Percentiles rank a stretch among this genome's conserved stretches.
Evolutionary conservation across 1,140 invertebrate genomes (phyloP).

Genomic region (Onthophagus taurus): DNA sequence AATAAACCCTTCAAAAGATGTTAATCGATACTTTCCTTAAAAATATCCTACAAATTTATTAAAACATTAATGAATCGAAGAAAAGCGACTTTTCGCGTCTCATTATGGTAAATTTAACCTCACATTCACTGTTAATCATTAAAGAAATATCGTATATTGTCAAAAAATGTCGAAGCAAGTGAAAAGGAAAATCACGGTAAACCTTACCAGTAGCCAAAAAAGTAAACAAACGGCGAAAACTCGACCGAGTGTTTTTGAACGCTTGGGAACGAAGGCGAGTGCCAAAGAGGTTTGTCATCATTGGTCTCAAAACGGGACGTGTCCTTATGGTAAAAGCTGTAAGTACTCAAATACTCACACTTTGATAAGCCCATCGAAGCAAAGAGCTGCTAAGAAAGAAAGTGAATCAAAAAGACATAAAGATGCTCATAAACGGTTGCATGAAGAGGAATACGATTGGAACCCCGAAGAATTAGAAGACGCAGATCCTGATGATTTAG

Average conservation of each 20-base stretch:
- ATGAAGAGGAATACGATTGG: constrained; percentile 63
- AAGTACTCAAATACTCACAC: constrained; percentile 64
- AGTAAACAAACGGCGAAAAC: constrained; percentile 43
- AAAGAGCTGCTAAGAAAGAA: constrained; percentile 56
- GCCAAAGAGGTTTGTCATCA: constrained; percentile 58
- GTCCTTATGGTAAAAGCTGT: constrained; percentile 63
- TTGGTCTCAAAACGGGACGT: constrained; percentile 64
- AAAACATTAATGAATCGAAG: too few relatives aligned
- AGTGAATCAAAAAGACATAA: constrained; percentile 54
- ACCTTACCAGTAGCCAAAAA: constrained; percentile 59
- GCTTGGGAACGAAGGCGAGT: constrained; percentile 59
- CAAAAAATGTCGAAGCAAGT: constrained; percentile 71
- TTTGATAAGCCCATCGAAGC: constrained; percentile 62
- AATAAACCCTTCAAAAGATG: too few relatives aligned
- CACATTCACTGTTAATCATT: constrained; percentile 8
- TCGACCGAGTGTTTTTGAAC: constrained; percentile 69
- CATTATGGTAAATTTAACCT: neutral
- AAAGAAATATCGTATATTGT: too few relatives aligned
- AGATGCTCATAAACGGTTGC: constrained; percentile 51
- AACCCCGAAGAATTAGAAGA: constrained; percentile 70
- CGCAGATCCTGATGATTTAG: constrained; percentile 71
- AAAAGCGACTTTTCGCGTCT: too few relatives aligned
- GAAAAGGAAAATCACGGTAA: constrained; percentile 67
- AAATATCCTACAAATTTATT: too few relatives aligned
- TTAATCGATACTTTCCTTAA: too few relatives aligned